Evolutionary conservation across 92 coral and sea anemone species (phyloP).

Genomic region (Epizoanthus illoricatus): DNA sequence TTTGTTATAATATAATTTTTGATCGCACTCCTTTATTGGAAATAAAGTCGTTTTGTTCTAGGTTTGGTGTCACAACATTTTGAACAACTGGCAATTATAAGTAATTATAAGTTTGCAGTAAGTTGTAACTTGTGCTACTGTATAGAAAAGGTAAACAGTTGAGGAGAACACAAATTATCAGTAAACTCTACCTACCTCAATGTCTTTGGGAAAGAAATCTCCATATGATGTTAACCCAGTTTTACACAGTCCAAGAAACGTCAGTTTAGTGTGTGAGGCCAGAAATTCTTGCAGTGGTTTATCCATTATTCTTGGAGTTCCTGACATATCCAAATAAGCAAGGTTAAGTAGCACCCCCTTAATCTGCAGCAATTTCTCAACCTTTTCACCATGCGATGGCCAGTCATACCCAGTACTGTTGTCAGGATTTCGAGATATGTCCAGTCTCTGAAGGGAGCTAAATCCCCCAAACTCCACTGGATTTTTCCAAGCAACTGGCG

Average conservation of each 20-base stretch:
- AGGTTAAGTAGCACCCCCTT: slow-evolving; percentile 44
- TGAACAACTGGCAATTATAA: too few species aligned
- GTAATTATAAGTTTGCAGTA: too few species aligned
- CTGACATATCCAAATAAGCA: slow-evolving; percentile 66
- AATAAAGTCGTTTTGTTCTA: too few species aligned
- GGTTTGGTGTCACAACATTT: too few species aligned
- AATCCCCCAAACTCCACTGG: slow-evolving; percentile 63
- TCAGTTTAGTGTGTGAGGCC: slow-evolving; percentile 63
- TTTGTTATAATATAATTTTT: too few species aligned
- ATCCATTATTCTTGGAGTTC: slow-evolving; percentile 57
- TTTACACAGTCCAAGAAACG: slow-evolving; percentile 76
- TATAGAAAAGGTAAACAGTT: too few species aligned
- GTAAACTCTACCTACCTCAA: slow-evolving; percentile 53
- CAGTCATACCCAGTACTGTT: slow-evolving; percentile 43
- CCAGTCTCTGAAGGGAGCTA: slow-evolving; percentile 54
- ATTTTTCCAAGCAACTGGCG: slow-evolving; percentile 65
- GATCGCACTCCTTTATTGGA: too few species aligned
- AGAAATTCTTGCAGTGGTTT: slow-evolving; percentile 57
- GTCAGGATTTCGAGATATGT: slow-evolving; percentile 68
- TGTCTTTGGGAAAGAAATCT: slow-evolving; percentile 50
- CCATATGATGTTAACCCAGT: slow-evolving; percentile 63
- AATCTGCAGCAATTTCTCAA: slow-evolving; percentile 47
- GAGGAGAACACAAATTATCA: too few species aligned
- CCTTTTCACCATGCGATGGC: slow-evolving; percentile 60
- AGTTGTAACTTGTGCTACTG: too few species aligned